These are phyloP conservation scores for Parascotia fuliginaria DNA, from an alignment of 2,888 invertebrate species.

Conservation along the genomic window DNA sequence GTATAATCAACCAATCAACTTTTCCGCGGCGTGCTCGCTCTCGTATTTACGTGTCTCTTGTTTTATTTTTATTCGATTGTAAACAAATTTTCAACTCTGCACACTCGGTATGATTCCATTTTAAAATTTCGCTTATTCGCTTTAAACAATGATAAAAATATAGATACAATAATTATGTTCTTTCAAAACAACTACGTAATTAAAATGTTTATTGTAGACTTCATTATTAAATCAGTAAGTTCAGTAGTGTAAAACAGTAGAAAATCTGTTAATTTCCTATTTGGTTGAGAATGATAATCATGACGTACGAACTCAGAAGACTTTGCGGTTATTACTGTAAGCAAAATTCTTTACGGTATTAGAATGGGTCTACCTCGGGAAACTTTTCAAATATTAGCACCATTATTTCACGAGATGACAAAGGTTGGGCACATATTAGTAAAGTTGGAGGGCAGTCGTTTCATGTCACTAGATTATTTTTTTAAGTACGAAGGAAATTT, in stretches of 20 bases:
- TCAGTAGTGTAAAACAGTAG: not conserved
- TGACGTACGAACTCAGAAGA: slow-evolving; percentile 64
- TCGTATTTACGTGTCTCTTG: slow-evolving; percentile 15
- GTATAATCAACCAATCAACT: slow-evolving; percentile 48
- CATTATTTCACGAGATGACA: slow-evolving; percentile 84
- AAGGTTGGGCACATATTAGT: slow-evolving; percentile 85
- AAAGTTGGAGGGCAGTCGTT: slow-evolving; percentile 74
- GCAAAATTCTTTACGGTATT: slow-evolving; percentile 77
- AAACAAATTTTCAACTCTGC: slow-evolving; percentile 20
- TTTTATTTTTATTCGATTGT: slow-evolving; percentile 22
- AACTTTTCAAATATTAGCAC: slow-evolving; percentile 85
- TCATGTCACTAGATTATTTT: slow-evolving; percentile 72
- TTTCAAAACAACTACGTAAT: slow-evolving; percentile 19
- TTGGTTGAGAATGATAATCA: slow-evolving; percentile 51
- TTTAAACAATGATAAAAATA: too few relatives aligned
- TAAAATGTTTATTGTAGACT: slow-evolving; percentile 20
- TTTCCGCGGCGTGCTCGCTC: slow-evolving; percentile 22
- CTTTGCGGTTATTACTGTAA: slow-evolving; percentile 67
- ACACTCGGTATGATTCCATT: slow-evolving; percentile 5
- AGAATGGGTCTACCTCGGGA: slow-evolving; percentile 69
- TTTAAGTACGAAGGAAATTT: slow-evolving; percentile 53
- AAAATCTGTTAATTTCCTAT: slow-evolving; percentile 34
- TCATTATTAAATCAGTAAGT: slow-evolving; percentile 8
- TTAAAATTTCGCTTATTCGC: slow-evolving; percentile 12
- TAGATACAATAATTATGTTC: slow-evolving; percentile 2